A percentile compares a stretch with the other conserved stretches of the same genome.
phyloP scores from a whole-genome alignment of 2,797 vertebrate genomes.

The Xenops minutus region DNA sequence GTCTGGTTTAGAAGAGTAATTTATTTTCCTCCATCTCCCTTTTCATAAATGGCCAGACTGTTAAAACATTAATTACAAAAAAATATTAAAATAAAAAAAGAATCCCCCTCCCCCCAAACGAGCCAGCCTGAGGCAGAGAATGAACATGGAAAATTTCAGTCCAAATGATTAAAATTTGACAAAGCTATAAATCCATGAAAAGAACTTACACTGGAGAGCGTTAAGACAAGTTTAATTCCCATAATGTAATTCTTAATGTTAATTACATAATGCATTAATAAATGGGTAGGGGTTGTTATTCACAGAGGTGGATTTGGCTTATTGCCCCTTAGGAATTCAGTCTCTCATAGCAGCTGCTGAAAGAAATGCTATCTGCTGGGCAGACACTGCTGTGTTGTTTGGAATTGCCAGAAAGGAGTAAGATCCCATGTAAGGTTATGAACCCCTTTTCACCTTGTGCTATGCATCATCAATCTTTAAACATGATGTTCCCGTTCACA shows the following conservation, averaged over 20 bases:
- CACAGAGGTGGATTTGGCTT: slow-evolving; percentile 32
- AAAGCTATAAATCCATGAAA: slow-evolving; percentile 34
- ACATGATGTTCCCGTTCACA: neutral
- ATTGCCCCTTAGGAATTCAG: slow-evolving; percentile 22
- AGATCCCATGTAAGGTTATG: slow-evolving; percentile 20
- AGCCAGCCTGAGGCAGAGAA: neutral
- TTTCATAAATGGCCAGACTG: slow-evolving; percentile 32
- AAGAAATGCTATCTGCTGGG: slow-evolving; percentile 41
- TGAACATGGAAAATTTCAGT: neutral
- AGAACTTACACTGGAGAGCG: neutral
- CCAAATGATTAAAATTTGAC: slow-evolving; percentile 29
- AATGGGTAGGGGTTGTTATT: neutral
- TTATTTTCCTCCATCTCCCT: slow-evolving; percentile 27
- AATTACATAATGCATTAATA: slow-evolving; percentile 45
- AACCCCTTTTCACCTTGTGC: slow-evolving; percentile 29
- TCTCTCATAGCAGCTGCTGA: slow-evolving; percentile 29
- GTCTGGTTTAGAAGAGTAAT: slow-evolving; percentile 28
- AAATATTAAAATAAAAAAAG: neutral
- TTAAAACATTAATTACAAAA: slow-evolving; percentile 13
- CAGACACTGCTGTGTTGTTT: slow-evolving; percentile 32
- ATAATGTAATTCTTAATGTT: slow-evolving; percentile 19
- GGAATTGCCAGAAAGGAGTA: slow-evolving; percentile 5
- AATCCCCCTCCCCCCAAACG: neutral
- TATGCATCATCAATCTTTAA: slow-evolving; percentile 47
- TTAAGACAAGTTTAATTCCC: slow-evolving; percentile 29